These are phyloP conservation scores for Samia ricini DNA, from an alignment of 1,140 invertebrate genomes.

Conservation along the genomic window DNA sequence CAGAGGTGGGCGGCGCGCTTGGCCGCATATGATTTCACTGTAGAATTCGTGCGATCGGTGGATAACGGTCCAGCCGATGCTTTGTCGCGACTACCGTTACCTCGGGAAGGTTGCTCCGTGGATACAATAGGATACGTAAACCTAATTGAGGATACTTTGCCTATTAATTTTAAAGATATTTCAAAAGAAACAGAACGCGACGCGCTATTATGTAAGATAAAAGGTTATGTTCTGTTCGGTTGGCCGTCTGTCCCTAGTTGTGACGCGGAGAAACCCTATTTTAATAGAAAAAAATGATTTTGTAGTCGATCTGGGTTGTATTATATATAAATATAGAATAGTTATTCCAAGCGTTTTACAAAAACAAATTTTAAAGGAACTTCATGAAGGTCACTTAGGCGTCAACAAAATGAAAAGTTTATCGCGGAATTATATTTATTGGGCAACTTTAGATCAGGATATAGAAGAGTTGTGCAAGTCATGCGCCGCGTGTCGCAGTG, in stretches of 20 bases:
- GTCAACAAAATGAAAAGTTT: constrained; percentile 5
- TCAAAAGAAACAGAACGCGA: neutral
- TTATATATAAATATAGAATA: constrained; percentile 1
- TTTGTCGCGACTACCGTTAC: no score
- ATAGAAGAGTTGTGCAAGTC: no score
- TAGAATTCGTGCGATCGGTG: no score
- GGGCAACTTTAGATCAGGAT: no score
- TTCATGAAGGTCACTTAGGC: constrained; percentile 5
- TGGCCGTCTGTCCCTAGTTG: neutral
- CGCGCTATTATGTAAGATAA: neutral
- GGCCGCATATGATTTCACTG: no score
- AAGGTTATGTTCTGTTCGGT: neutral
- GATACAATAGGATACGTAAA: no score
- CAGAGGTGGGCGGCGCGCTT: no score
- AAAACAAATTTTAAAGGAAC: neutral
- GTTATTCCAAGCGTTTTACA: neutral
- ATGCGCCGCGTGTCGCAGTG: no score
- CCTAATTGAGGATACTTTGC: no score
- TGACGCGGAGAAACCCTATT: constrained; percentile 1
- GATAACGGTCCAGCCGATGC: no score
- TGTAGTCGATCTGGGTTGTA: constrained; percentile 2
- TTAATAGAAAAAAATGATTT: neutral
- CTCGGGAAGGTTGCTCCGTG: no score
- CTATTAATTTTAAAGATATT: no score
- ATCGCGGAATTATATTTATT: neutral